Evolutionary conservation across 2,113 vertebrate species (phyloP).

Genomic region (Empidonax alnorum): DNA sequence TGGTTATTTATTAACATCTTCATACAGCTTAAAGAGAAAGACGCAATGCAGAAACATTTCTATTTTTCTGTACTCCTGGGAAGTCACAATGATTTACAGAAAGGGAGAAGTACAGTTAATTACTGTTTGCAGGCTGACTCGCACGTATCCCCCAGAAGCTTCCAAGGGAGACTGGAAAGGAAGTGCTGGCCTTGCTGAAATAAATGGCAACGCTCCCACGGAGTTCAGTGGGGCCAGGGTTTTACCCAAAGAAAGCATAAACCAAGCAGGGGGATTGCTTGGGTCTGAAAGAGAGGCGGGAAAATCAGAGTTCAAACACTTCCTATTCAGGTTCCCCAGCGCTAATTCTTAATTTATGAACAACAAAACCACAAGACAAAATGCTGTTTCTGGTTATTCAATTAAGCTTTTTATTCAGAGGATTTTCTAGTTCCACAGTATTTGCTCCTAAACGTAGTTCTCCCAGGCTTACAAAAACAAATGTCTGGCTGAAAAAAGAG

Average conservation of each 20-base stretch:
- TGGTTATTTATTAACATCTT: neutral
- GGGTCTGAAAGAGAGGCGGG: neutral
- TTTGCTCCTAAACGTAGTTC: neutral
- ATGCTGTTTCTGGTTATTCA: neutral
- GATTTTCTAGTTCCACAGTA: neutral
- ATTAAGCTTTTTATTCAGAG: neutral
- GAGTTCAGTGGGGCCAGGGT: neutral
- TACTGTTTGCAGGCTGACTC: neutral
- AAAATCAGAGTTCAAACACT: neutral
- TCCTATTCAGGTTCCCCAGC: neutral
- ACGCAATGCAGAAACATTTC: neutral
- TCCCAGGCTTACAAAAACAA: neutral
- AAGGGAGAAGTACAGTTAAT: neutral
- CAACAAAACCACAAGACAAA: neutral
- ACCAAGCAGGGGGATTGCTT: neutral
- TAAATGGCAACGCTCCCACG: neutral
- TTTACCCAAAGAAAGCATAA: neutral
- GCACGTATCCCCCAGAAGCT: neutral
- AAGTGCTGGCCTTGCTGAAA: constrained; percentile 1
- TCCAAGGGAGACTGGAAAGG: neutral
- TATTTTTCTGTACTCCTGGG: neutral
- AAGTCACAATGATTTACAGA: neutral
- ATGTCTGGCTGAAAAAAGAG: neutral
- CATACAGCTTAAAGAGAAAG: neutral
- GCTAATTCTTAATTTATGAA: neutral